Evolutionary conservation across 2,113 vertebrate genomes (phyloP).

Genomic region (Neogale vison): DNA sequence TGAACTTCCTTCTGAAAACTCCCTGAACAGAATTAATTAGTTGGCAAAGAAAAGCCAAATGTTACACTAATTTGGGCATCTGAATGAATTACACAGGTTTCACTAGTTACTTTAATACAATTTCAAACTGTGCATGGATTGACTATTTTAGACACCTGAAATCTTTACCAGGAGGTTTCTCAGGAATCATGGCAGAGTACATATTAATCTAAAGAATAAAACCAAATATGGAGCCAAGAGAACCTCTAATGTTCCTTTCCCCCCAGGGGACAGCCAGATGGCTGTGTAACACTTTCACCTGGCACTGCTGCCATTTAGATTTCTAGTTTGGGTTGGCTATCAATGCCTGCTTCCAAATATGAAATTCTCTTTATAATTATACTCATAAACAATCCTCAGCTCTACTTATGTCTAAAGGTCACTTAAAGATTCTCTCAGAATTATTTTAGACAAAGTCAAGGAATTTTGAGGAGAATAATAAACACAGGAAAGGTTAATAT

Average conservation of each 20-base stretch:
- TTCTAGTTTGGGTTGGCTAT: slow-evolving; percentile 18
- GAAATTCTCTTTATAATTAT: slow-evolving; percentile 33
- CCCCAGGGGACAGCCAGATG: slow-evolving; percentile 25
- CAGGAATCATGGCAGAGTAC: neutral
- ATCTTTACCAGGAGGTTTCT: neutral
- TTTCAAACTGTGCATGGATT: neutral
- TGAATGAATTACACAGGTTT: slow-evolving; percentile 40
- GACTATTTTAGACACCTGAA: neutral
- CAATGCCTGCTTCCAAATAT: slow-evolving; percentile 43
- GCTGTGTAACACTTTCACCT: neutral
- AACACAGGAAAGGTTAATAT: neutral
- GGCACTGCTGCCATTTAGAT: neutral
- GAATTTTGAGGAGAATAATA: neutral
- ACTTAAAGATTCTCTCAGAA: neutral
- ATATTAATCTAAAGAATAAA: neutral
- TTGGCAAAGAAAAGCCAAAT: slow-evolving; percentile 56
- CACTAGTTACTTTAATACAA: neutral
- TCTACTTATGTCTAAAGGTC: neutral
- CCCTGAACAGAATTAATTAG: neutral
- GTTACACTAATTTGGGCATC: neutral
- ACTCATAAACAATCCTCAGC: neutral
- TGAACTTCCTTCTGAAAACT: slow-evolving; percentile 66
- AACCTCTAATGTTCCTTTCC: neutral
- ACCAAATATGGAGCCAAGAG: neutral
- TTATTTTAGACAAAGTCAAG: neutral